Evolutionary conservation across 2,797 vertebrate genomes (phyloP), one percentile per base, ranked within the genome.

Genomic region (Psittacula echo): DNA sequence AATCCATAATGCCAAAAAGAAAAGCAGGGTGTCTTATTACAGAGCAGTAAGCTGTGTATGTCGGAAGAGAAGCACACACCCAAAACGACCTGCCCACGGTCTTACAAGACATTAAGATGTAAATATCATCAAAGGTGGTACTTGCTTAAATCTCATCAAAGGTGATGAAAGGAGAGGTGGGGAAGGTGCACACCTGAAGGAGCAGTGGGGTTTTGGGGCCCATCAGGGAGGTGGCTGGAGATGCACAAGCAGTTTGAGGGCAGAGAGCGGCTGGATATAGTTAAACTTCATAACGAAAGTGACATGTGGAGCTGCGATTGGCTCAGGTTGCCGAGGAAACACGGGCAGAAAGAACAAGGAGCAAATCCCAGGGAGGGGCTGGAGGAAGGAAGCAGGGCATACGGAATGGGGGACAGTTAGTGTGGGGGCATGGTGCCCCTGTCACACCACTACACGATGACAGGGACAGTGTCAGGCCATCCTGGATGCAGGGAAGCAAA

Each of bases 241-340:
- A 24, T 19, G 11, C 13, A 4, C 6, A 3, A 87, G 32, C 58
- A 85, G 26, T 74, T 48, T 56, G n/a, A 68, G 82, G 30, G 56
- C 30, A 47, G 72, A 75, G 11, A 15, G 15, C 48, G 26, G 17
- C 37, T 89, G 71, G 51, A 70, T 82, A 26, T 71, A 64, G 81
- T n/a, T 75, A 19, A 80, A 73, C 44, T 80, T 64, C 6, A 2
- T 56, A 65, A 64, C 42, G 66, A 84, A 56, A 62, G 58, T 65
- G 83, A 19, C 85, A 5, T 0, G 11, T 53, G 77, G 58, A 95
- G 62, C 60, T n/a, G 73, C 75, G 67, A 29, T 11, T 60, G 74
- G 85, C 93, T 47, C 72, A 34, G 75, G 78, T 95, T 91, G 81
- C 81, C 11, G 7, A 10, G 64, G 85, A 85, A 94, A 93, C 89